Percentiles rank a stretch among this genome's conserved stretches.
Conservation (phyloP, 2,113 vertebrate species). For the Thalassarche chlororhynchos region DNA sequence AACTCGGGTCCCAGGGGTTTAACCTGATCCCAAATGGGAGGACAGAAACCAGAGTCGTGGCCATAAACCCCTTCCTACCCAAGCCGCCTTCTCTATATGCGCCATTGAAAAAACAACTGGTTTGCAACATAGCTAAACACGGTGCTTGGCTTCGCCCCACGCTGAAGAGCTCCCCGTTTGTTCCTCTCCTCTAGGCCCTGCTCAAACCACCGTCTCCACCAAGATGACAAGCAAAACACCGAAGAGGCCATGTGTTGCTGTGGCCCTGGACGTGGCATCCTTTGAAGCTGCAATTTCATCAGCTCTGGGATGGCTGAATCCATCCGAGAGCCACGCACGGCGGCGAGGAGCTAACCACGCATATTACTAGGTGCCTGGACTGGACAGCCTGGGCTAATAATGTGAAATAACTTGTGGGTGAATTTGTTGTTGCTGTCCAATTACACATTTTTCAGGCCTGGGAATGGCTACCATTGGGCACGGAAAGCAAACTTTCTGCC, state of each 20-base stretch:
- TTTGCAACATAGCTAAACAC: background rate
- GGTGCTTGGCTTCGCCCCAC: fast-evolving
- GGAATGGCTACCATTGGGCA: background rate
- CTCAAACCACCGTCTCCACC: background rate
- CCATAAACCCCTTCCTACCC: background rate
- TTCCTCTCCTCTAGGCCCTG: background rate
- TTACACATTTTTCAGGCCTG: background rate
- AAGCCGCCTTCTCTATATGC: fast-evolving
- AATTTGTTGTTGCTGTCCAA: background rate
- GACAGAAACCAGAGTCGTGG: background rate
- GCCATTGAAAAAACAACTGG: background rate
- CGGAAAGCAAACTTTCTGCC: background rate
- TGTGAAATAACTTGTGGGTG: fast-evolving
- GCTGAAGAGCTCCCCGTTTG: background rate
- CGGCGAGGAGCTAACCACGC: background rate
- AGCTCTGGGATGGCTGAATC: background rate
- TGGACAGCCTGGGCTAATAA: background rate
- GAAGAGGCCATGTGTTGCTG: fast-evolving
- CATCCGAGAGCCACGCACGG: background rate
- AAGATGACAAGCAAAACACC: background rate
- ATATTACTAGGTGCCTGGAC: fast-evolving
- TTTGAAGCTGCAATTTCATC: background rate
- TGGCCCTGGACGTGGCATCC: background rate
- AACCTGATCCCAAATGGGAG: background rate
- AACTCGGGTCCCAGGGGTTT: background rate